A percentile compares a stretch with the other conserved stretches of the same genome.
Evolutionary conservation across 2,888 invertebrate species (phyloP).

Genomic region (Stenodema calcarata): DNA sequence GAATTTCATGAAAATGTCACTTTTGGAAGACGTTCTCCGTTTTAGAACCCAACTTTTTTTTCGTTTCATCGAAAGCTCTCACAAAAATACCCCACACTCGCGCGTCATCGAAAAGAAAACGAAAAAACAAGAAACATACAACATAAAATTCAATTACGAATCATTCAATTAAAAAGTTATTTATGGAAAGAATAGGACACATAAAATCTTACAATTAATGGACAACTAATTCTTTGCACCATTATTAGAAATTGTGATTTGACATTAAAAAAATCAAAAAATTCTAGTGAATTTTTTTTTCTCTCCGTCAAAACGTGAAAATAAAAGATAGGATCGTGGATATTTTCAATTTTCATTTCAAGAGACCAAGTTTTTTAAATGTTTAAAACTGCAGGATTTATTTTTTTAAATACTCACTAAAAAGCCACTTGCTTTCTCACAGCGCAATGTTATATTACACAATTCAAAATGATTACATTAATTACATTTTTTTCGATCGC

Average conservation of each 20-base stretch:
- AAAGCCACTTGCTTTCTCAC: conserved; percentile 56
- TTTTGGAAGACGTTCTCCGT: conserved; percentile 14
- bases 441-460: conserved; percentile 53
- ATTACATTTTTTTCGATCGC: neutral
- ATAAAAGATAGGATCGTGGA: neutral
- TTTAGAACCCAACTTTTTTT: conserved; percentile 11
- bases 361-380: conserved; percentile 28
- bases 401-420: conserved; percentile 54
- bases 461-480: conserved; percentile 51
- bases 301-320: neutral
- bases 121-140: too few species aligned
- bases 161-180: neutral
- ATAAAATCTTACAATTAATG: conserved; percentile 1
- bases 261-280: neutral
- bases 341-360: conserved; percentile 14
- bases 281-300: neutral
- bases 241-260: neutral
- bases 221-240: conserved; percentile 14
- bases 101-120: neutral
- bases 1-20: neutral
- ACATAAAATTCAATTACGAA: too few species aligned
- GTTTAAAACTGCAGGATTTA: conserved; percentile 31
- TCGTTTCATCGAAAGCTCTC: neutral
- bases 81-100: neutral
- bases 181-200: neutral